Conservation (phyloP, 2,797 vertebrate species). For the Adelosebastes latens region DNA sequence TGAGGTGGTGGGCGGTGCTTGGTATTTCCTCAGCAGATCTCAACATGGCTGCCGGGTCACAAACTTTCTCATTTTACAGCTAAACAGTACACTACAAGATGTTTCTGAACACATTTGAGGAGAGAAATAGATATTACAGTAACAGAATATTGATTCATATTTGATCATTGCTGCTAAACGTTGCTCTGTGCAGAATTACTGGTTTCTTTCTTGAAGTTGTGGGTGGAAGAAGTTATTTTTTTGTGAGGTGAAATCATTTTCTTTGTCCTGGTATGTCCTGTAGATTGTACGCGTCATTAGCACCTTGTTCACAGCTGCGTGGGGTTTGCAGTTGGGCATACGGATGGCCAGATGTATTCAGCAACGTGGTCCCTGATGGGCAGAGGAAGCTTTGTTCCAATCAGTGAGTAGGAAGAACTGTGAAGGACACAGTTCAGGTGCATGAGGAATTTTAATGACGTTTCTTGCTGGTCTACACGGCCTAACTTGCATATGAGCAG, state of each 20-base stretch:
- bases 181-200: background rate
- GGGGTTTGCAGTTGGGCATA: constrained; percentile 11
- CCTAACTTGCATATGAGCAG: background rate
- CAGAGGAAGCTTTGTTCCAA: background rate
- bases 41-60: no score
- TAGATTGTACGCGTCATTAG: constrained; percentile 8
- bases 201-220: background rate
- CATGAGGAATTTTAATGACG: background rate
- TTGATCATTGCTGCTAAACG: no score
- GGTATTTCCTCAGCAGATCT: no score
- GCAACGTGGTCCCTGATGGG: background rate
- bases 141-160: no score
- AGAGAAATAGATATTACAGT: no score
- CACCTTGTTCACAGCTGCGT: constrained; percentile 8
- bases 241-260: background rate
- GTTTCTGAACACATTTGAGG: no score
- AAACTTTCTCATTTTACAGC: no score
- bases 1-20: no score
- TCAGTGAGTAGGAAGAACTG: constrained; percentile 1
- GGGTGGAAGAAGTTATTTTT: background rate
- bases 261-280: background rate
- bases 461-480: background rate
- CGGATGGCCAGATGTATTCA: constrained; percentile 31
- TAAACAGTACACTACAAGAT: no score
- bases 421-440: constrained; percentile 6